A percentile compares a stretch with the other conserved stretches of the same genome.
These are phyloP conservation scores for Eumacrocentrus americanus DNA, from an alignment of 2,888 invertebrate species.

Conservation along the genomic window DNA sequence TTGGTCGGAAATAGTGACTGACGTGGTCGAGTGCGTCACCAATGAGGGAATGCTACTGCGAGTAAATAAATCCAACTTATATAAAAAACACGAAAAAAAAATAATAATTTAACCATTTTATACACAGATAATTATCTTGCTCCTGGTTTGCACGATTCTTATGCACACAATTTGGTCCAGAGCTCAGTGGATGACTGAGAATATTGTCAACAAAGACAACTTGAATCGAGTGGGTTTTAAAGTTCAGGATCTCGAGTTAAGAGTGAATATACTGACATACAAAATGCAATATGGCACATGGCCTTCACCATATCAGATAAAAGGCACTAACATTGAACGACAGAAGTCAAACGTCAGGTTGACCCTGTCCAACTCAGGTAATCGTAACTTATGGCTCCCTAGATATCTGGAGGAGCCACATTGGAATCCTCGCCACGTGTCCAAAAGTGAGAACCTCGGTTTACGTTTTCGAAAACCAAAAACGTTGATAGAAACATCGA, in stretches of 20 bases:
- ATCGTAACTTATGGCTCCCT: conserved; percentile 47
- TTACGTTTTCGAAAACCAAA: background rate
- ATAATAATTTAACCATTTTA: background rate
- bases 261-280: conserved; percentile 52
- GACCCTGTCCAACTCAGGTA: conserved; percentile 42
- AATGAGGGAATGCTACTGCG: conserved; percentile 48
- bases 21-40: conserved; percentile 50
- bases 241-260: conserved; percentile 52
- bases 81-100: background rate
- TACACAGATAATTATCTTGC: conserved; percentile 37
- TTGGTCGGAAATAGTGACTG: conserved; percentile 55
- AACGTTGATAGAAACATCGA: background rate
- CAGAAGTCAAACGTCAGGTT: conserved; percentile 38
- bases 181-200: conserved; percentile 35
- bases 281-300: conserved; percentile 54
- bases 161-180: conserved; percentile 44
- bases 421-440: background rate
- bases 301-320: conserved; percentile 47
- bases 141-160: conserved; percentile 40
- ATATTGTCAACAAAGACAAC: conserved; percentile 36
- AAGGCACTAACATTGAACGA: conserved; percentile 33
- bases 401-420: conserved; percentile 11
- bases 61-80: conserved; percentile 41
- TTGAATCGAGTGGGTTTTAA: conserved; percentile 45
- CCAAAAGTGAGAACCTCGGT: background rate